These are phyloP conservation scores for Heliconius himera DNA, from an alignment of 1,140 invertebrate species.

Conservation along the genomic window DNA sequence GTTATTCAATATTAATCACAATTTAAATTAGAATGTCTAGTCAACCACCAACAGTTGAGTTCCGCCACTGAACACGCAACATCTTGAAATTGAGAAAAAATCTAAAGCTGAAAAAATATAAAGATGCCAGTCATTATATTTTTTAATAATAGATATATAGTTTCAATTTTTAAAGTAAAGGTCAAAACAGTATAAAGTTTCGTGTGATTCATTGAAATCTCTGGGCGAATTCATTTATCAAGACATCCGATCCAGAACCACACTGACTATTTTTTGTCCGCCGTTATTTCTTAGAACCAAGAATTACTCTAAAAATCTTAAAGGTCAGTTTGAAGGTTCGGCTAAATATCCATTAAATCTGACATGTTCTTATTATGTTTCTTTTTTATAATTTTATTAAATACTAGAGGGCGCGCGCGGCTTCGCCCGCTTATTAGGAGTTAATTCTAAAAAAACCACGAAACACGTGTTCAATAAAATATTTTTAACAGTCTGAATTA, in stretches of 20 bases:
- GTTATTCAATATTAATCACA: too few species aligned
- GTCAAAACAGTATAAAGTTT: conserved; percentile 22
- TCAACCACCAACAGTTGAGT: too few species aligned
- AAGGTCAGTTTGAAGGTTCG: conserved; percentile 33
- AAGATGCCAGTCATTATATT: neutral
- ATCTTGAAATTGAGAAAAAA: too few species aligned
- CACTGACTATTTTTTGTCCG: conserved; percentile 38
- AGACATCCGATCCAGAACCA: conserved; percentile 31
- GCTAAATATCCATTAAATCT: neutral
- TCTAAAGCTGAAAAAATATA: too few species aligned
- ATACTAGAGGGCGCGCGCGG: too few species aligned
- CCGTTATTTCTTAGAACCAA: conserved; percentile 38
- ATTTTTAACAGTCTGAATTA: too few species aligned
- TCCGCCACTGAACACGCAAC: too few species aligned
- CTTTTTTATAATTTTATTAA: neutral
- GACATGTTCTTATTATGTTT: conserved; percentile 5
- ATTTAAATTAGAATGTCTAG: too few species aligned
- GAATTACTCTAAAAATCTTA: conserved; percentile 19
- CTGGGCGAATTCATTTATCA: conserved; percentile 42
- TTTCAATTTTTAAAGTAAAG: neutral
- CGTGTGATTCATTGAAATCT: conserved; percentile 32
- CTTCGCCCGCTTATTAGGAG: too few species aligned
- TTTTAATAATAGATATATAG: neutral
- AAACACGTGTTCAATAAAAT: too few species aligned
- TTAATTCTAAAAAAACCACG: too few species aligned